Base-by-base conservation (phyloP, 2,113 vertebrate genomes). In the Trichechus manatus region DNA sequence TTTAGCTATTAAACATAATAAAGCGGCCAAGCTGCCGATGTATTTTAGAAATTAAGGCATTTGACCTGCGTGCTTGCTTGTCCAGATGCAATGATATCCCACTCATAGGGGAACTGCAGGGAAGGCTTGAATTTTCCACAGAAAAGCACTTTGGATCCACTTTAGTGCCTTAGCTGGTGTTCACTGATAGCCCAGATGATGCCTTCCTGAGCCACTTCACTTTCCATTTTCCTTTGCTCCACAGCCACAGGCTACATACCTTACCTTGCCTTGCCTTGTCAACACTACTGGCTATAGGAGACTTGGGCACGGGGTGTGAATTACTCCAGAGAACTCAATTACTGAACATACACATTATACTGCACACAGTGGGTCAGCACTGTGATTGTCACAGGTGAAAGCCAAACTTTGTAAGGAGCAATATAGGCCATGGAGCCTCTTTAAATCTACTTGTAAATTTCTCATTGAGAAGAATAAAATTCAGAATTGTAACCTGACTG, bases 1-100 rank as follows among this genome's bases (percentile, higher is more conserved):
- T 64, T 93, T 92, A 96, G 83, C 29, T 77, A 79, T 89, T 70
- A 89, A 27, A 92, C 47, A 94, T 78, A 72, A 68, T 3, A 75
- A 87, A 93, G 22, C 61, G 20, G 47, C 61, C 15, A 89, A 88
- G 20, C 6, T 87, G 82, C 85, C 78, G 93, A 82, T 87, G 39
- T 79, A 47, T 95, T 96, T 93, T 1, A 92, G 75, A 96, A 97
- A 96, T 93, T 78, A 89, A 94, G 39, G 36, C 53, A 1, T 87
- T 92, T 75, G 63, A 97, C 27, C 95, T 89, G 8, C 83, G 33
- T 72, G 39, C 7, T 39, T 77, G 10, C 10, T 42, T 74, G 10
- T 92, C 33, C 33, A 89, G 53, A 93, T 29, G 47, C 50, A 89
- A 7, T 87, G 56, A 42, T 85, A 84, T 59, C 31, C n/a, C 15